These are phyloP conservation scores for Tinea pellionella DNA, from an alignment of 2,888 invertebrate genomes.

Conservation along the genomic window DNA sequence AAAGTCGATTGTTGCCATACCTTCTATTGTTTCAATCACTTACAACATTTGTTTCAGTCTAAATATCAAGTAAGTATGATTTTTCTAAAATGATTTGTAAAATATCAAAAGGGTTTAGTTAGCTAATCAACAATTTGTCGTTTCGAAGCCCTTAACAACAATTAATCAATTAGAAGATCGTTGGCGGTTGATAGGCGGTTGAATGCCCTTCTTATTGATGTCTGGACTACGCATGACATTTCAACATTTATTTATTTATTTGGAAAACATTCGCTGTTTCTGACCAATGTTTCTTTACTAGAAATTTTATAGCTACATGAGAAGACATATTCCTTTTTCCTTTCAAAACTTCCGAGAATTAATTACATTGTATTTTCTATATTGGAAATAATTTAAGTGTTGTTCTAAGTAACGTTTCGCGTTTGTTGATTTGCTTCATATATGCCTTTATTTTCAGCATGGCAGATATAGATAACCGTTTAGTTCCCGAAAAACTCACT, in stretches of 20 bases:
- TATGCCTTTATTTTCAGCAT: neutral
- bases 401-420: neutral
- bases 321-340: neutral
- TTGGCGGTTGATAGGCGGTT: slow-evolving; percentile 21
- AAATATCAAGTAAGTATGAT: neutral
- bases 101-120: slow-evolving; percentile 27
- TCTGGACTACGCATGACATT: neutral
- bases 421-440: neutral
- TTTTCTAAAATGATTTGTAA: neutral
- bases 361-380: neutral
- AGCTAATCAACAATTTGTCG: slow-evolving; percentile 30
- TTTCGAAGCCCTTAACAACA: neutral
- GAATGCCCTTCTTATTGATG: slow-evolving; percentile 22
- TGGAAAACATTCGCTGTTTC: neutral
- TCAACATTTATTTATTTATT: no score
- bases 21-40: no score
- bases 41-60: no score
- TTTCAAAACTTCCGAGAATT: neutral
- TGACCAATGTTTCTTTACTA: neutral
- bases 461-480: neutral
- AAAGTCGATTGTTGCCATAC: neutral
- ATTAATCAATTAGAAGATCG: slow-evolving; percentile 23
- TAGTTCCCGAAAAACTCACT: no score
- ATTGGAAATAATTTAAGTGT: neutral
- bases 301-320: neutral